These are phyloP conservation scores for Tetrao urogallus DNA, from an alignment of 2,113 vertebrate species.

Conservation along the genomic window DNA sequence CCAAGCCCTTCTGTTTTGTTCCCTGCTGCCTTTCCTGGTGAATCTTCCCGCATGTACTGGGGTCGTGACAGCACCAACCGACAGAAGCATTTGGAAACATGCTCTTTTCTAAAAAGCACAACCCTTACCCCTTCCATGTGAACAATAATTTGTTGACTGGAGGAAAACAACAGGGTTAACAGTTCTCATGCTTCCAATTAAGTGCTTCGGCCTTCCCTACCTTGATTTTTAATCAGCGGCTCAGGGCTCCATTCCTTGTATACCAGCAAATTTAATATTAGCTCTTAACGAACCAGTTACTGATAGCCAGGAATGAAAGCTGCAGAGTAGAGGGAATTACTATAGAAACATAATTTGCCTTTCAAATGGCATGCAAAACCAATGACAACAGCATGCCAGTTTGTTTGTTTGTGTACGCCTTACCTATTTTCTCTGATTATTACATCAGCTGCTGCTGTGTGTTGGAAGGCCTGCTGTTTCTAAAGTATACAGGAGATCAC, in stretches of 20 bases:
- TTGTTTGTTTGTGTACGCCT: background rate
- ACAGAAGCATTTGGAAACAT: background rate
- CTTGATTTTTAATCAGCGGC: constrained; percentile 68
- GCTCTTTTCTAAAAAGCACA: background rate
- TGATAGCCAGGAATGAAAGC: constrained; percentile 44
- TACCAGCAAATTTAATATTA: constrained; percentile 63
- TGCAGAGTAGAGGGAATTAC: constrained; percentile 1
- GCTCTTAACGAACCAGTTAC: constrained; percentile 68
- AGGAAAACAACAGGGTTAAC: constrained; percentile 51
- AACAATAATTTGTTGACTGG: constrained; percentile 25
- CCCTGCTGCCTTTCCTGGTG: background rate
- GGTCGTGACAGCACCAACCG: background rate
- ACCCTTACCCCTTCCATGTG: constrained; percentile 12
- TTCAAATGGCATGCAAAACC: constrained; percentile 23
- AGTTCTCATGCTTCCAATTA: constrained; percentile 43
- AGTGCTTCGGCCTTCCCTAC: constrained; percentile 40
- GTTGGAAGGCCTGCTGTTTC: background rate
- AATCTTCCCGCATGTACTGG: background rate
- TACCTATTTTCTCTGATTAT: background rate
- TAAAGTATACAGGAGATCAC: background rate
- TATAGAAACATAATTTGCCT: constrained; percentile 32
- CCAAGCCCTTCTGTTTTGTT: background rate
- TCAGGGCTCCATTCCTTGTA: background rate
- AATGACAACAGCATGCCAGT: background rate
- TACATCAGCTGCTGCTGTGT: background rate